Conservation (phyloP, 2,888 invertebrate genomes). For the Willowsia nigromaculata region DNA sequence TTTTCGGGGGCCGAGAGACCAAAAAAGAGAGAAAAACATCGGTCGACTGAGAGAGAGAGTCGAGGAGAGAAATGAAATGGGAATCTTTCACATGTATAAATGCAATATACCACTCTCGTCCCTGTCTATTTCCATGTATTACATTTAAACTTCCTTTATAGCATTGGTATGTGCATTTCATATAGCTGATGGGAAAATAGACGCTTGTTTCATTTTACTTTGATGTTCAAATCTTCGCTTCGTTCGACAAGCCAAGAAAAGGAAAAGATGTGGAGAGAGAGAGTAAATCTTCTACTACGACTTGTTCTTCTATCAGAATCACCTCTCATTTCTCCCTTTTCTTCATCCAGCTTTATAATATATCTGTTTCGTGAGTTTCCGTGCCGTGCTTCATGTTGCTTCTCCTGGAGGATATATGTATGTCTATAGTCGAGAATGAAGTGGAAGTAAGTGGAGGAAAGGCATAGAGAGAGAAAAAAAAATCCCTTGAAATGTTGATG, state of each 20-base stretch:
- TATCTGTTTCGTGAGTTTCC: conserved; percentile 54
- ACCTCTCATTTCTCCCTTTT: conserved; percentile 9
- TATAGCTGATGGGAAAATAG: conserved; percentile 25
- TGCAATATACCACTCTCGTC: not conserved
- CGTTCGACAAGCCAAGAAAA: conserved; percentile 45
- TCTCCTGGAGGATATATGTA: not conserved
- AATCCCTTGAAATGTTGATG: conserved; percentile 1
- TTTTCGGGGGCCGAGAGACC: conserved; percentile 57
- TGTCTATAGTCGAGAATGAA: not conserved
- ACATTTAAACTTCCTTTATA: not conserved
- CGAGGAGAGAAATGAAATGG: conserved; percentile 13
- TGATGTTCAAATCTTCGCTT: conserved; percentile 22
- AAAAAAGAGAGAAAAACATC: conserved; percentile 12
- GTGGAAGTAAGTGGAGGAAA: conserved; percentile 44
- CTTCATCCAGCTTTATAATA: not conserved
- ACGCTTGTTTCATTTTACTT: conserved; percentile 63
- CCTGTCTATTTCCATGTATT: not conserved
- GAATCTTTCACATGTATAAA: not conserved
- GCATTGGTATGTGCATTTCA: not conserved
- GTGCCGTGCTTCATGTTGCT: conserved; percentile 15
- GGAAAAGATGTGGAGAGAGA: not conserved
- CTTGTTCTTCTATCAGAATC: not conserved
- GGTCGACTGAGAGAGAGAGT: not conserved
- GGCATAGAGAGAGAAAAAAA: too few relatives aligned
- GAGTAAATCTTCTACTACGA: not conserved